Base-by-base conservation (phyloP, 1,140 invertebrate genomes). In the Ptiloglossa arizonensis region DNA sequence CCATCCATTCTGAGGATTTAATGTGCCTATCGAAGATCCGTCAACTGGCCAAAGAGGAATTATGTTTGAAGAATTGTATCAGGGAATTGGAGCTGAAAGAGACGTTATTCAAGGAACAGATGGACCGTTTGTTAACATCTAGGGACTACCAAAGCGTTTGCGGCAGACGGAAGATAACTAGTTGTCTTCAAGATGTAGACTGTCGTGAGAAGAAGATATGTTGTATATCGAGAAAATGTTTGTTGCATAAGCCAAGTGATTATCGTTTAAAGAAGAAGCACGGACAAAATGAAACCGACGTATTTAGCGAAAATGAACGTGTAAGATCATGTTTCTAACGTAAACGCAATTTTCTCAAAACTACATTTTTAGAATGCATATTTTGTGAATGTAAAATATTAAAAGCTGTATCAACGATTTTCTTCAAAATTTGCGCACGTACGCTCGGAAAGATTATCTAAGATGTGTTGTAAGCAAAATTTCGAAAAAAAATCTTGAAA, bases 1-100 rank as follows among this genome's bases (percentile, higher is more conserved):
- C 89, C 1, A 87, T 91, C 46, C 80, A 86, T 59, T 90, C 89
- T 1, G 89, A 91, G 1, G 90, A 91, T 74, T 56, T 91, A 0
- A 46, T 88, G 1, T 91, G 89, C 56, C 57, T 92, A 4, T 76
- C 74, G 24, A 89, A 85, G 63, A 89, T 93, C 32, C 81, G 84
- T 44, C 78, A 88, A 62, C 59, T 92, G 8, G 89, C 87, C 0
- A 81, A 92, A 35, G 84, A 89, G 50, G 88, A 92, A 50, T 67
- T 89, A 5, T 74, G 82, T 13, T 41, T 89, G 17, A 92, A 90
- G 60, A 82, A 84, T 41, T 83, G 74, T 29, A 90, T 91, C 64
- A 88, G 76, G 56, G 81, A 88, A 4, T 66, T 92, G 15, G 89
- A 91, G 60, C 81, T 81, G 19, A 87, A 81, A 11, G 90, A 92